Conservation (phyloP, 2,797 vertebrate genomes). For the Hydrophis major region DNA sequence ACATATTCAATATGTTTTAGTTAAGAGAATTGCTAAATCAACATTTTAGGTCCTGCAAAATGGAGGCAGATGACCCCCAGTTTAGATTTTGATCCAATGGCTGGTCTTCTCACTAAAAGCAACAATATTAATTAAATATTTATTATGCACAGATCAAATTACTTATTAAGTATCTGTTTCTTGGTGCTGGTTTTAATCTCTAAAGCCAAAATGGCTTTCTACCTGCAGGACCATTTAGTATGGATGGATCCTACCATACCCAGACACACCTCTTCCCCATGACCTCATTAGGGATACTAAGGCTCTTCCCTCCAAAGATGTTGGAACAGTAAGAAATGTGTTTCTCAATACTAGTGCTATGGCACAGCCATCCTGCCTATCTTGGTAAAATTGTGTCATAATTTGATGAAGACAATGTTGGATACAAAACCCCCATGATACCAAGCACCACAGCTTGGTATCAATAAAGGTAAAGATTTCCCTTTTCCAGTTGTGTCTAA, state of each 20-base stretch:
- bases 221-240: neutral
- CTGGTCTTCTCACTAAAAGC: neutral
- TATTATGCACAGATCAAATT: neutral
- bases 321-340: neutral
- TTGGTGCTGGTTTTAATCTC: neutral
- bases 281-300: neutral
- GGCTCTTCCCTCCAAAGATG: neutral
- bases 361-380: neutral
- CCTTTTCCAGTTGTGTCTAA: neutral
- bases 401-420: neutral
- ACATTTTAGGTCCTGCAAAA: neutral
- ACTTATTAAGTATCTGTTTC: neutral
- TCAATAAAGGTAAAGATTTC: neutral
- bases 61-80: neutral
- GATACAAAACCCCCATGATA: neutral
- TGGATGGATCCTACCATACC: neutral
- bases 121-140: neutral
- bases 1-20: conserved; percentile 3
- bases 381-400: neutral
- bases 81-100: neutral
- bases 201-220: neutral
- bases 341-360: neutral
- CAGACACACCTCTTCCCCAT: too few species aligned
- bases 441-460: neutral
- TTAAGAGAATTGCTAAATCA: neutral